A percentile compares a stretch with the other conserved stretches of the same genome.
These are phyloP conservation scores for Hiodon tergisus DNA, from an alignment of 2,113 vertebrate genomes.

Conservation along the genomic window DNA sequence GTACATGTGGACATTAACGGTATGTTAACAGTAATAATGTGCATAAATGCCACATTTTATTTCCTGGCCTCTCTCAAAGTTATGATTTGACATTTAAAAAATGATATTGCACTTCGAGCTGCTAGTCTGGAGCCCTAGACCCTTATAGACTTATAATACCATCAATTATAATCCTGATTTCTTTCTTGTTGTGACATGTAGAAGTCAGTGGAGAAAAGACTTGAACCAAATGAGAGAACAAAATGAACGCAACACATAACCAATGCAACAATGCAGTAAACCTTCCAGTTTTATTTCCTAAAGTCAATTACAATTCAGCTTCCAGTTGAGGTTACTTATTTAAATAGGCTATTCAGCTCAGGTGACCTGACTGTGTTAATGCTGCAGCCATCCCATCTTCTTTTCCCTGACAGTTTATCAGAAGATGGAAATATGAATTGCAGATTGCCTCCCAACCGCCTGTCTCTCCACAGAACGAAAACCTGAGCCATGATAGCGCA, in stretches of 20 bases:
- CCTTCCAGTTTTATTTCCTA: neutral
- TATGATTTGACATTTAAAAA: conserved; percentile 1
- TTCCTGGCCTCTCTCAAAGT: conserved; percentile 1
- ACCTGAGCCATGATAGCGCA: conserved; percentile 43
- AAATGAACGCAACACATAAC: neutral
- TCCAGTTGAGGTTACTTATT: conserved; percentile 36
- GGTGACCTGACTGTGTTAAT: conserved; percentile 44
- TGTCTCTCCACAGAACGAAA: conserved; percentile 50
- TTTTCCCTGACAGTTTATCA: conserved; percentile 44
- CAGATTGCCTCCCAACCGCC: conserved; percentile 47
- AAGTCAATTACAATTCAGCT: conserved; percentile 41
- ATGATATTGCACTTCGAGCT: neutral
- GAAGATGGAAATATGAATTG: conserved; percentile 43
- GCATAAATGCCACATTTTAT: conserved; percentile 4
- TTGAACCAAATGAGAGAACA: neutral
- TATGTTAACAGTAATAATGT: conserved; percentile 8
- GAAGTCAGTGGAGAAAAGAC: neutral
- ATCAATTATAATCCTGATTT: neutral
- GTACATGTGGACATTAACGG: neutral
- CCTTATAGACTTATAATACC: neutral
- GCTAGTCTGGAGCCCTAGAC: neutral
- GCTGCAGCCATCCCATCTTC: conserved; percentile 25
- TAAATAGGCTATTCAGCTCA: conserved; percentile 43
- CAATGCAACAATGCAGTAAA: conserved; percentile 14
- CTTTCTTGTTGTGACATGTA: neutral